phyloP scores from a whole-genome alignment of 2,113 vertebrate genomes.

The Phodopus roborovskii region DNA sequence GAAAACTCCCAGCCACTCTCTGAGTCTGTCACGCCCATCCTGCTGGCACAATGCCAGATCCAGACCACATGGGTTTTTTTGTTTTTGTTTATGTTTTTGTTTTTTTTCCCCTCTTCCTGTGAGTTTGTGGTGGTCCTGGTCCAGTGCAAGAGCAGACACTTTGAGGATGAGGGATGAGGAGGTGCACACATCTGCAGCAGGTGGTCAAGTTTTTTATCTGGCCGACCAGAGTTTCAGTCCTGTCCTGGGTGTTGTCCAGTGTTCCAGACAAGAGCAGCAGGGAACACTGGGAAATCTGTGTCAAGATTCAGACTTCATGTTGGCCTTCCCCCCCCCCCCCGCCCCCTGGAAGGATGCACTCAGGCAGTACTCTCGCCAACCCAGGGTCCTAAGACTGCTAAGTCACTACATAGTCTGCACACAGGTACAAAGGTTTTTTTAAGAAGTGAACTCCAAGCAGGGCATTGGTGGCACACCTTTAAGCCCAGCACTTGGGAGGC shows the following conservation, averaged over 20 bases:
- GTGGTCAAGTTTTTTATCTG: not conserved
- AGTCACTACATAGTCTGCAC: no score
- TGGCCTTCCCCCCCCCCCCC: no score
- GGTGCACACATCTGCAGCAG: rapidly evolving
- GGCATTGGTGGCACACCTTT: no score
- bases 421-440: no score
- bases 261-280: not conserved
- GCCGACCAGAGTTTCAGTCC: no score
- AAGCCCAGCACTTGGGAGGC: no score
- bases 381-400: no score
- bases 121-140: not conserved
- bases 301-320: no score
- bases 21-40: rapidly evolving
- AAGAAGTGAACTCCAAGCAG: no score
- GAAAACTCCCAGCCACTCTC: not conserved
- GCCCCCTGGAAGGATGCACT: no score
- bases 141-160: not conserved
- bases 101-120: not conserved
- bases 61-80: not conserved
- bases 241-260: not conserved
- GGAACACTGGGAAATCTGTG: not conserved
- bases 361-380: no score
- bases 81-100: no score
- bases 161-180: not conserved
- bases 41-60: not conserved